Conservation (phyloP, 2,797 vertebrate species). For the Limosa lapponica region DNA sequence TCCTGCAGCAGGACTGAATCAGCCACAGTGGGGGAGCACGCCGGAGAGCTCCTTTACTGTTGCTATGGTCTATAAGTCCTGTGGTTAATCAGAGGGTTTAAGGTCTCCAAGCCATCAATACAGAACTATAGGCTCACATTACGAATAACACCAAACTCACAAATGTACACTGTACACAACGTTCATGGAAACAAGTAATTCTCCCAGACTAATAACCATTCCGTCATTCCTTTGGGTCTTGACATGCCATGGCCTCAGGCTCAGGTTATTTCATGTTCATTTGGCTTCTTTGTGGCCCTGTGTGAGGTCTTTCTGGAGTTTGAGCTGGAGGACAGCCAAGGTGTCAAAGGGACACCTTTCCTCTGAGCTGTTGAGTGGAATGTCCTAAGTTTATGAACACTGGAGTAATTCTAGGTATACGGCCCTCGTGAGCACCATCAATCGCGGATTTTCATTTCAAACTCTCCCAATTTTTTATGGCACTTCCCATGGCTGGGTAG, state of each 20-base stretch:
- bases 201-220: background rate
- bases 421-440: slow-evolving; percentile 40
- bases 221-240: background rate
- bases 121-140: background rate
- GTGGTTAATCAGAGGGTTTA: background rate
- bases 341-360: slow-evolving; percentile 55
- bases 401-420: background rate
- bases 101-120: background rate
- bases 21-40: background rate
- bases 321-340: slow-evolving; percentile 51
- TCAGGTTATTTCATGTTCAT: background rate
- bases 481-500: background rate
- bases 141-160: background rate
- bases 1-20: background rate
- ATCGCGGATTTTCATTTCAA: background rate
- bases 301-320: slow-evolving; percentile 54
- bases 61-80: background rate
- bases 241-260: background rate
- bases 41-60: background rate
- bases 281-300: background rate
- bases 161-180: background rate
- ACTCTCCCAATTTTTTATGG: slow-evolving; percentile 18
- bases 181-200: background rate
- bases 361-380: slow-evolving; percentile 28
- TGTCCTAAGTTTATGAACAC: slow-evolving; percentile 30